Conservation (phyloP, 2,797 vertebrate species). For the Alosa sapidissima region DNA sequence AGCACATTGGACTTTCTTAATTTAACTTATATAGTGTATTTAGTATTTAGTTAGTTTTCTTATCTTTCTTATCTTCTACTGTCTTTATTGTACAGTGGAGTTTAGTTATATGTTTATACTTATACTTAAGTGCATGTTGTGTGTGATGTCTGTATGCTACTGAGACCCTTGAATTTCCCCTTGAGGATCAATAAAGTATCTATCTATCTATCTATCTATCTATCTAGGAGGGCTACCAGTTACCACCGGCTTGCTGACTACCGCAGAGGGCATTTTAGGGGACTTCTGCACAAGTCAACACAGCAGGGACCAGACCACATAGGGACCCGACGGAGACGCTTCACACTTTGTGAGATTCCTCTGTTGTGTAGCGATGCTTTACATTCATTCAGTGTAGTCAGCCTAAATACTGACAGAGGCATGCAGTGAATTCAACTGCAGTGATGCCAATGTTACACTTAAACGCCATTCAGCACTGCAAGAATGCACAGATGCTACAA, state of each 20-base stretch:
- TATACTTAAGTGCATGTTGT: no score
- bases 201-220: no score
- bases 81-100: no score
- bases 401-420: neutral
- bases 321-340: neutral
- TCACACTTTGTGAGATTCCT: neutral
- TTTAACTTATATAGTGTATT: no score
- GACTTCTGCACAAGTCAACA: neutral
- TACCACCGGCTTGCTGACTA: neutral
- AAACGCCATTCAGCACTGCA: neutral
- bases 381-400: neutral
- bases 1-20: no score
- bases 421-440: neutral
- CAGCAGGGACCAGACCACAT: neutral
- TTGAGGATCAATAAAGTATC: no score
- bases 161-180: no score
- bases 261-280: neutral
- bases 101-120: no score
- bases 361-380: neutral
- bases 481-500: neutral
- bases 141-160: no score
- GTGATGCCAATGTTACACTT: neutral
- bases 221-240: neutral
- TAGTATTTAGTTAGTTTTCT: no score
- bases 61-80: no score